phyloP scores from a whole-genome alignment of 2,113 vertebrate species.

The Hydropotes inermis region DNA sequence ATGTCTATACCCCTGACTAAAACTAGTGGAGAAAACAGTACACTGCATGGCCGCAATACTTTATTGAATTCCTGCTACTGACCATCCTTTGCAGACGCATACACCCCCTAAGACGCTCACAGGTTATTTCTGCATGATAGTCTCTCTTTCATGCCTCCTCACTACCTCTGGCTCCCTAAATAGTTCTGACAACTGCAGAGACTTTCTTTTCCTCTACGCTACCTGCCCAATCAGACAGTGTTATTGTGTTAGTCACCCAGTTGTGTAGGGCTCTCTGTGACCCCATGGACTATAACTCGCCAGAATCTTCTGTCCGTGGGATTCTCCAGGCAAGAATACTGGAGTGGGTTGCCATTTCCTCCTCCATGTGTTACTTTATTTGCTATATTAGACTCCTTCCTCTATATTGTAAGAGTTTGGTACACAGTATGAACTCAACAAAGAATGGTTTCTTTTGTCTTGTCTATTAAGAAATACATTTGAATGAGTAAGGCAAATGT shows the following conservation, averaged over 20 bases:
- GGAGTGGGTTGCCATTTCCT: not conserved
- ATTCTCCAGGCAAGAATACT: not conserved
- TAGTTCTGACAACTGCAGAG: not conserved
- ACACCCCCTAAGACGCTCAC: fast-evolving
- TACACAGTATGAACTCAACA: not conserved
- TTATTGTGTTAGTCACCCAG: not conserved
- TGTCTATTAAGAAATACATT: not conserved
- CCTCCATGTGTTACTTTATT: not conserved
- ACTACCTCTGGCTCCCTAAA: not conserved
- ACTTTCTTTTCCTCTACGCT: not conserved
- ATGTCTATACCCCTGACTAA: not conserved
- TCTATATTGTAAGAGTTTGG: not conserved
- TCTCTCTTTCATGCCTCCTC: not conserved
- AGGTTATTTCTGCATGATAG: not conserved
- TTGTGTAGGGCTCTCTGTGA: not conserved
- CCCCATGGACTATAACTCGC: not conserved
- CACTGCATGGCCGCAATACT: not conserved
- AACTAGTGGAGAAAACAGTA: not conserved
- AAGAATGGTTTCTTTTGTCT: not conserved
- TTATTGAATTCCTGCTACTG: not conserved
- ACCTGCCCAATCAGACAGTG: not conserved
- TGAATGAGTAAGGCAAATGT: not conserved
- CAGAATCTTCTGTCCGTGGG: not conserved
- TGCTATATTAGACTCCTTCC: not conserved
- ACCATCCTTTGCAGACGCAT: not conserved